Conservation (phyloP, 1,140 invertebrate genomes). For the Riptortus pedestris region DNA sequence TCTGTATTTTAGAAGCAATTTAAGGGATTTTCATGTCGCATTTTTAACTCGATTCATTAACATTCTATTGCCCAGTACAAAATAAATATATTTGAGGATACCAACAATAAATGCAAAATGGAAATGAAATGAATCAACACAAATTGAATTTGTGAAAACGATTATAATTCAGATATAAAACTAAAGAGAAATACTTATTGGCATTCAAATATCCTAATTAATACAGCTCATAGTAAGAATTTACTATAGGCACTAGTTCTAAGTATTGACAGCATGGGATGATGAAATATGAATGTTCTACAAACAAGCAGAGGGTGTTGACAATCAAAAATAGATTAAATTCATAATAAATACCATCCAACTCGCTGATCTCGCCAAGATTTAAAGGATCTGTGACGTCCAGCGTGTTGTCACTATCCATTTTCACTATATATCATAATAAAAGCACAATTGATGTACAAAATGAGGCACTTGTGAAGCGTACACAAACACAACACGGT, state of each 20-base stretch:
- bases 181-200: neutral
- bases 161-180: too few relatives aligned
- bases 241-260: neutral
- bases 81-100: too few relatives aligned
- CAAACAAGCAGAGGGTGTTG: neutral
- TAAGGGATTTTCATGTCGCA: too few relatives aligned
- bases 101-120: too few relatives aligned
- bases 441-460: too few relatives aligned
- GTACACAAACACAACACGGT: too few relatives aligned
- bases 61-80: too few relatives aligned
- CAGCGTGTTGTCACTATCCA: conserved; percentile 24
- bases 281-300: neutral
- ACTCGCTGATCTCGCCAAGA: conserved; percentile 26
- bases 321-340: neutral
- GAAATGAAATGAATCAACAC: too few relatives aligned
- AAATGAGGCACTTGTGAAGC: too few relatives aligned
- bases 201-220: neutral
- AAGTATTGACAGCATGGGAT: neutral
- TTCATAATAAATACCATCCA: conserved; percentile 26
- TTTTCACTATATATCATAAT: conserved; percentile 38
- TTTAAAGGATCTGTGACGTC: conserved; percentile 20
- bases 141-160: too few relatives aligned
- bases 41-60: too few relatives aligned
- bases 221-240: neutral
- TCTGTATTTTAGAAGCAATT: too few relatives aligned